Evolutionary conservation across 2,113 vertebrate species (phyloP).

Genomic region (Solenodon paradoxus): DNA sequence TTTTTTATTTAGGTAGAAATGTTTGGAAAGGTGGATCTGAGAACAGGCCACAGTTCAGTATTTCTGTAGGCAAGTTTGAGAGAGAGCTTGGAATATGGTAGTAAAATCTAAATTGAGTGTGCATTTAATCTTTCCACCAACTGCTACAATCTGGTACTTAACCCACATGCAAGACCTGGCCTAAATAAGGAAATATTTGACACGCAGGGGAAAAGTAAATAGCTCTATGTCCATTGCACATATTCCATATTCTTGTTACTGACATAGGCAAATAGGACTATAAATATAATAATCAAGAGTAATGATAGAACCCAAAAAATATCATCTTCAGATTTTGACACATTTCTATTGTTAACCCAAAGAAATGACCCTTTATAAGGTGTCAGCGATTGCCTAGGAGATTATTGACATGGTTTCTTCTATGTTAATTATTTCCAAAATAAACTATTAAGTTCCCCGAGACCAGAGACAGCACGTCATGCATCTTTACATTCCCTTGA

Average conservation of each 20-base stretch:
- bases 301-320: not conserved
- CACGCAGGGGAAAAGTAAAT: not conserved
- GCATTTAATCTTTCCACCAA: not conserved
- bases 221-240: not conserved
- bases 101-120: not conserved
- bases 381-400: not conserved
- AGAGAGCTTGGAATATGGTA: not conserved
- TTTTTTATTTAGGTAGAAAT: constrained; percentile 15
- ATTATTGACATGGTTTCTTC: not conserved
- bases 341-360: not conserved
- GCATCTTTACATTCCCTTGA: not conserved
- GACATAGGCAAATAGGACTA: not conserved
- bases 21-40: not conserved
- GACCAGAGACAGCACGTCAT: not conserved
- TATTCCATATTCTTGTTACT: not conserved
- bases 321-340: not conserved
- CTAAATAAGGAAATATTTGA: not conserved
- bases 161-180: not conserved
- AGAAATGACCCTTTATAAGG: not conserved
- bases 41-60: not conserved
- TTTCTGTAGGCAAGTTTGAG: not conserved
- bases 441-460: not conserved
- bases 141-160: constrained; percentile 21
- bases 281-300: not conserved
- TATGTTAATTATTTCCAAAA: not conserved